phyloP scores from a whole-genome alignment of 2,888 invertebrate genomes.

The Anagyrus pseudococci region DNA sequence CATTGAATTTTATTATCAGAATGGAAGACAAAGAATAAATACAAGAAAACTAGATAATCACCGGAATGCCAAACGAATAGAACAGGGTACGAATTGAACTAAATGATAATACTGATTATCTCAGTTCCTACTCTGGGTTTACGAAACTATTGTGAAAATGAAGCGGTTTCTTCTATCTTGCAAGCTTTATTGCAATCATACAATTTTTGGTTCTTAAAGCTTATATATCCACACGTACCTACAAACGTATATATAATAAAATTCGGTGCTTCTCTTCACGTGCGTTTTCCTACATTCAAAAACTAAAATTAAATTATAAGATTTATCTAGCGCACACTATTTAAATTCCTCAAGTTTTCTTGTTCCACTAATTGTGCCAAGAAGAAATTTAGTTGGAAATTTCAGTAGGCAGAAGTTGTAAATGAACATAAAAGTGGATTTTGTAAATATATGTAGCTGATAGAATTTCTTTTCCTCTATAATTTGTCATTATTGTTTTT shows the following conservation, averaged over 20 bases:
- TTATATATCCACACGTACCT: slow-evolving; percentile 1
- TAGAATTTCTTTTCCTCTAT: slow-evolving; percentile 10
- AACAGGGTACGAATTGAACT: slow-evolving; percentile 35
- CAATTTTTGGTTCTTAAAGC: slow-evolving; percentile 10
- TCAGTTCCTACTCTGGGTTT: slow-evolving; percentile 30
- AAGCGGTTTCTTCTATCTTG: slow-evolving; percentile 7
- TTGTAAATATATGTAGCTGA: slow-evolving; percentile 33
- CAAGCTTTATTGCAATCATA: slow-evolving; percentile 11
- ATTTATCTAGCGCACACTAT: slow-evolving; percentile 32
- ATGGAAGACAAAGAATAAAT: slow-evolving; percentile 12
- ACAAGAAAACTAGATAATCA: slow-evolving; percentile 2
- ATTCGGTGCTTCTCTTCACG: slow-evolving; percentile 28
- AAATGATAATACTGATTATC: slow-evolving; percentile 18
- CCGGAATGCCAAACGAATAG: slow-evolving; percentile 18
- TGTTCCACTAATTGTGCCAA: slow-evolving; percentile 35
- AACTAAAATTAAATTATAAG: slow-evolving; percentile 20
- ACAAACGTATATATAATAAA: slow-evolving; percentile 5
- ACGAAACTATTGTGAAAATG: slow-evolving; percentile 13
- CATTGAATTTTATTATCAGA: slow-evolving; percentile 21
- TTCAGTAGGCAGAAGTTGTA: slow-evolving; percentile 16
- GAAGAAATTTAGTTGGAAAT: slow-evolving; percentile 29
- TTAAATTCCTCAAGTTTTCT: slow-evolving; percentile 17
- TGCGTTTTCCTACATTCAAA: slow-evolving; percentile 24
- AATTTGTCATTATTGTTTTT: not conserved
- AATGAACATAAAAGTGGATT: slow-evolving; percentile 19